Evolutionary conservation across 1,140 invertebrate species (phyloP).

Genomic region (Cephus cinctus): DNA sequence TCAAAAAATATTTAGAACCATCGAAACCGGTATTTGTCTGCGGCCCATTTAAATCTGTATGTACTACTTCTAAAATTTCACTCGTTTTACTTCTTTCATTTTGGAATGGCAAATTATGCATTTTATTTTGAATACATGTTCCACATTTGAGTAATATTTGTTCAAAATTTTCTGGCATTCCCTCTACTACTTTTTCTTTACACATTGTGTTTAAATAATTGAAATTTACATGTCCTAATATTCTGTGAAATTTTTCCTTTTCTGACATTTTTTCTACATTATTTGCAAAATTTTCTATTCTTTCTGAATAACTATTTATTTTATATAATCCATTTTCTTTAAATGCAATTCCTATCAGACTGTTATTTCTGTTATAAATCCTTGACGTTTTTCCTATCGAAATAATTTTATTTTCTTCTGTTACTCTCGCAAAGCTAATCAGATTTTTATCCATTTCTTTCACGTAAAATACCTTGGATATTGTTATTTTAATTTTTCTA

Average conservation of each 20-base stretch:
- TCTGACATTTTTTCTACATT: conserved; percentile 12
- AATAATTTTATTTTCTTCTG: conserved; percentile 18
- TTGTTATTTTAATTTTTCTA: conserved; percentile 10
- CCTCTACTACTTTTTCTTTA: conserved; percentile 13
- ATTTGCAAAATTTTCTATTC: neutral
- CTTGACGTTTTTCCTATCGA: conserved; percentile 12
- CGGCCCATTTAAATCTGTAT: too few species aligned
- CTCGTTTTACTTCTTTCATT: conserved; percentile 1
- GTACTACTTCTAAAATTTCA: conserved; percentile 12
- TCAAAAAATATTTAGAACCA: too few species aligned
- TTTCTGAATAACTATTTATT: conserved; percentile 14
- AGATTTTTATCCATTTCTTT: conserved; percentile 25
- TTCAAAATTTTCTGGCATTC: conserved; percentile 15
- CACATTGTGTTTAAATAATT: conserved; percentile 17
- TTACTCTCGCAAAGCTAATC: conserved; percentile 18
- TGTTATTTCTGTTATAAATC: conserved; percentile 12
- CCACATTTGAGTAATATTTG: neutral
- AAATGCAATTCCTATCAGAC: conserved; percentile 14
- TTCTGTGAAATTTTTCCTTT: conserved; percentile 21
- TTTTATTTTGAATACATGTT: too few species aligned
- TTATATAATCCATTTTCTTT: conserved; percentile 18
- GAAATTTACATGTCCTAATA: conserved; percentile 22
- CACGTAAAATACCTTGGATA: conserved; percentile 18
- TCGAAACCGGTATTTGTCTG: too few species aligned
- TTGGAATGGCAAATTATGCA: neutral